Evolutionary conservation across 53 echinoderm and acorn worm genomes (phyloP).

Genomic region (Arbacia lixula): DNA sequence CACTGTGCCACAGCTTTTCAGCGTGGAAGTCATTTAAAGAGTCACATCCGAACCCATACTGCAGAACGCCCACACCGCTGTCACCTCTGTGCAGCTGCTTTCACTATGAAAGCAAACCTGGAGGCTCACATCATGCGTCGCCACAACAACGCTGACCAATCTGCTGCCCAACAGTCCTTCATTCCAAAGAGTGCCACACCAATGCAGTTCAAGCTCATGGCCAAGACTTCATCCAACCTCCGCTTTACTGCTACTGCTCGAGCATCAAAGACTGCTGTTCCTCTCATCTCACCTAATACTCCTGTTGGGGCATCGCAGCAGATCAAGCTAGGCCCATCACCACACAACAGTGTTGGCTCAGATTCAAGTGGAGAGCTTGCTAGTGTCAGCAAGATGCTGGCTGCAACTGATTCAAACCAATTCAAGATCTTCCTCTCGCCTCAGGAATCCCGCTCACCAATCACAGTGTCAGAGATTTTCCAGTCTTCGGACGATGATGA

Average conservation of each 20-base stretch:
- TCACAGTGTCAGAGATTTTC: slow-evolving; percentile 21
- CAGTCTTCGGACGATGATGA: slow-evolving; percentile 1
- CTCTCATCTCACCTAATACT: slow-evolving; percentile 43
- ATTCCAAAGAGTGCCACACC: slow-evolving; percentile 90
- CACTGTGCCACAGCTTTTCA: slow-evolving; percentile 77
- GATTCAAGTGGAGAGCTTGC: slow-evolving; percentile 91
- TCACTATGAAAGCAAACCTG: slow-evolving; percentile 83
- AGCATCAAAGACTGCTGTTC: slow-evolving; percentile 41
- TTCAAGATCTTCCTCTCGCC: slow-evolving; percentile 85
- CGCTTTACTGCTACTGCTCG: slow-evolving; percentile 23
- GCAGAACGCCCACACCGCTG: slow-evolving; percentile 90
- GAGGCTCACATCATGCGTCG: slow-evolving; percentile 90
- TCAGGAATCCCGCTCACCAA: slow-evolving; percentile 53
- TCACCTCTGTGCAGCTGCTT: slow-evolving; percentile 88
- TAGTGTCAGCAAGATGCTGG: slow-evolving; percentile 94
- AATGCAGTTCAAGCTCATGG: slow-evolving; percentile 91
- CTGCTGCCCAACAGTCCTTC: slow-evolving; percentile 67
- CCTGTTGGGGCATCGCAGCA: slow-evolving; percentile 47
- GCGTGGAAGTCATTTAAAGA: slow-evolving; percentile 79
- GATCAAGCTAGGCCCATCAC: slow-evolving; percentile 57
- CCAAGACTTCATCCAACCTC: slow-evolving; percentile 23
- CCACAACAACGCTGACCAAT: slow-evolving; percentile 65
- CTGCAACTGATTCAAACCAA: slow-evolving; percentile 85
- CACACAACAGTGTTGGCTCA: slow-evolving; percentile 74
- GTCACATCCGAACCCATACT: slow-evolving; percentile 88